A percentile compares a stretch with the other conserved stretches of the same genome.
Evolutionary conservation across 2,113 vertebrate species (phyloP).

Genomic region (Astatotilapia flaviijosephi): DNA sequence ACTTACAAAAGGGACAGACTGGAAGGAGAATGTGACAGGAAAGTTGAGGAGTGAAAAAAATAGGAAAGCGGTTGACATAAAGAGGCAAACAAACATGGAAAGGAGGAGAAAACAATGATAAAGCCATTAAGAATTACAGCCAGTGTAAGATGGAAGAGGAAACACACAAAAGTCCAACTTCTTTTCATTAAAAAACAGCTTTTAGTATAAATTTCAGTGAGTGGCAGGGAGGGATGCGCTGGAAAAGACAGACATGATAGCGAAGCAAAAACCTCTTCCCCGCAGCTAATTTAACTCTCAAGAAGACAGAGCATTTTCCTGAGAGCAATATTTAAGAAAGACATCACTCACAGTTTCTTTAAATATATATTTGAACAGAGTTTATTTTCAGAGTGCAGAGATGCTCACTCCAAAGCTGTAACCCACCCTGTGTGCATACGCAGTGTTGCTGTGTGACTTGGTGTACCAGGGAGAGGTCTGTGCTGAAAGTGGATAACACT

Average conservation of each 20-base stretch:
- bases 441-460: background rate
- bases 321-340: constrained; percentile 37
- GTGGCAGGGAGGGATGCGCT: background rate
- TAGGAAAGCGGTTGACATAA: background rate
- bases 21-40: background rate
- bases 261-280: constrained; percentile 4
- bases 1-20: constrained; percentile 59
- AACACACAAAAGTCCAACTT: background rate
- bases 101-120: background rate
- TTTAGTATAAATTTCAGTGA: background rate
- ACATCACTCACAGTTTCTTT: background rate
- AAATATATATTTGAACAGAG: background rate
- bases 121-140: background rate
- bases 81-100: background rate
- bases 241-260: background rate
- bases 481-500: constrained; percentile 26
- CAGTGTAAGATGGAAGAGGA: background rate
- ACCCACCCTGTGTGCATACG: background rate
- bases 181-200: background rate
- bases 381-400: constrained; percentile 6
- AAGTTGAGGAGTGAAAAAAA: background rate
- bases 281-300: constrained; percentile 18
- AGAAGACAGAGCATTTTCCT: constrained; percentile 36
- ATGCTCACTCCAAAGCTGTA: background rate
- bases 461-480: background rate